A percentile compares a stretch with the other conserved stretches of the same genome.
Conservation (phyloP, 2,888 invertebrate genomes). For the Rhorus exstirpatorius region DNA sequence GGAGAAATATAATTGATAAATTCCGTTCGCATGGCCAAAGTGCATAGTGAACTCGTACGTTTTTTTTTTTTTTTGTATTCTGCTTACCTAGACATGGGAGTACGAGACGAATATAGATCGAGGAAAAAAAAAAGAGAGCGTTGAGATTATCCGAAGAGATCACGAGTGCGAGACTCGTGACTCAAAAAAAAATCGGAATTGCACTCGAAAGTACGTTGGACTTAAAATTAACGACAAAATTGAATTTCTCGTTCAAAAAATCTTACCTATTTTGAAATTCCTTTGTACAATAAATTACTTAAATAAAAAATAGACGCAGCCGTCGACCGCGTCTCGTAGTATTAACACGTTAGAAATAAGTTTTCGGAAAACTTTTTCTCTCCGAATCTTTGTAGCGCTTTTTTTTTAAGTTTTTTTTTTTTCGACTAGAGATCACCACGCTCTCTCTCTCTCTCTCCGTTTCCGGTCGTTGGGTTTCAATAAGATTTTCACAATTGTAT, state of each 20-base stretch:
- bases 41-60: conserved; percentile 8
- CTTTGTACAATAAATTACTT: conserved; percentile 84
- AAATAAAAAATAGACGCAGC: conserved; percentile 80
- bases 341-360: conserved; percentile 57
- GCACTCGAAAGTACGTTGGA: neutral
- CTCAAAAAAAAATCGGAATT: neutral
- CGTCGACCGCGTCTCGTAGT: conserved; percentile 63
- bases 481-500: conserved; percentile 27
- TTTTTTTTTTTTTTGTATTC: neutral
- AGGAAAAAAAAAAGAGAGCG: conserved; percentile 29
- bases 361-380: conserved; percentile 23
- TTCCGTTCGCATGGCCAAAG: conserved; percentile 9
- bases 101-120: conserved; percentile 13
- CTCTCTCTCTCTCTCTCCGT: conserved; percentile 22
- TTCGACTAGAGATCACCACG: conserved; percentile 63
- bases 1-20: conserved; percentile 35
- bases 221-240: conserved; percentile 19
- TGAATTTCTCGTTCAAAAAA: neutral
- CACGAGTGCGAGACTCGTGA: conserved; percentile 57
- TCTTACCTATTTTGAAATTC: conserved; percentile 82
- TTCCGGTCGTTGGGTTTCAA: conserved; percentile 3
- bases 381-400: conserved; percentile 25
- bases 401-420: conserved; percentile 19
- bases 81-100: neutral
- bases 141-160: conserved; percentile 42